phyloP scores from a whole-genome alignment of 2,113 vertebrate genomes.

The Galemys pyrenaicus region DNA sequence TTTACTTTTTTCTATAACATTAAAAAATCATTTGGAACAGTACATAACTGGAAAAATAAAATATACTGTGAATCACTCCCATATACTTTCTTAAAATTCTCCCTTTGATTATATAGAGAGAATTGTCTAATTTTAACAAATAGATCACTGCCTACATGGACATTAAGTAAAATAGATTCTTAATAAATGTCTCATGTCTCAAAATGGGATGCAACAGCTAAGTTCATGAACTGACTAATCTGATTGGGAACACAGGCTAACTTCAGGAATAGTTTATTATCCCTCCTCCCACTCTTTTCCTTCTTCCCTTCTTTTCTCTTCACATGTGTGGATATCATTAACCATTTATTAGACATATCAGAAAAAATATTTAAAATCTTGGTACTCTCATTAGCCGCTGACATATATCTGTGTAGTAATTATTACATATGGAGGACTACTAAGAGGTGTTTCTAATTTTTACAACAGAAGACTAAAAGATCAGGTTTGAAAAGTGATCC shows the following conservation, averaged over 20 bases:
- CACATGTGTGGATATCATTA: not conserved
- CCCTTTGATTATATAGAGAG: not conserved
- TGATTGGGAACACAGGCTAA: not conserved
- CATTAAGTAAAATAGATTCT: conserved; percentile 45
- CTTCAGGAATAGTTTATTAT: not conserved
- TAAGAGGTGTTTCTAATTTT: conserved; percentile 30
- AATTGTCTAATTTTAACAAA: conserved; percentile 44
- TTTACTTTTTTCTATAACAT: not conserved
- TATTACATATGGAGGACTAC: not conserved
- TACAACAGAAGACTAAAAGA: conserved; percentile 23
- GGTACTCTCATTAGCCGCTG: not conserved
- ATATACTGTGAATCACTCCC: not conserved
- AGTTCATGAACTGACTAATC: conserved; percentile 25
- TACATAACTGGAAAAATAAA: conserved; percentile 4
- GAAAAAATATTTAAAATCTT: not conserved
- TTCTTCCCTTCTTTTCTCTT: not conserved
- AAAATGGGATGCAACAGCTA: conserved; percentile 46
- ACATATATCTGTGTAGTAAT: conserved; percentile 21
- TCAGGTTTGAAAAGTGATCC: conserved; percentile 22
- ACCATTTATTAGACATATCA: not conserved
- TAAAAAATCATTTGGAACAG: not conserved
- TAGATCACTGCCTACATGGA: not conserved
- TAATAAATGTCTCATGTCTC: conserved; percentile 21
- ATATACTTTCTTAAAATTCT: not conserved
- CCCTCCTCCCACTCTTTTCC: not conserved